phyloP scores from a whole-genome alignment of 2,888 invertebrate species.

The Drosophila ustulata region DNA sequence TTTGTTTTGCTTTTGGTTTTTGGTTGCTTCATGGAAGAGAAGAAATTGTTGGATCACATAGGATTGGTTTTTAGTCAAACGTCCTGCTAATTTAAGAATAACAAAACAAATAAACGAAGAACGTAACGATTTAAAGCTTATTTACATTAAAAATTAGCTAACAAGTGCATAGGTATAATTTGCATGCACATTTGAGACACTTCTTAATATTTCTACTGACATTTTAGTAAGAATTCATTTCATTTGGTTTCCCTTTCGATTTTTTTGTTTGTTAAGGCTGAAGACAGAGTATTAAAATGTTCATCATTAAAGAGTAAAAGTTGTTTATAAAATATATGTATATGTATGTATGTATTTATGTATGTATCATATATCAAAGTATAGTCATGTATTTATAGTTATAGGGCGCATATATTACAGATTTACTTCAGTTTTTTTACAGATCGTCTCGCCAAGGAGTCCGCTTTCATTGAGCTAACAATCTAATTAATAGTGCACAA shows the following conservation, averaged over 20 bases:
- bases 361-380: conserved; percentile 71
- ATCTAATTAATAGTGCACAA: conserved; percentile 44
- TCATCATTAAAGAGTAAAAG: conserved; percentile 73
- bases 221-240: conserved; percentile 11
- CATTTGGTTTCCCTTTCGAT: conserved; percentile 20
- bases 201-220: conserved; percentile 14
- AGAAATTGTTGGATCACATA: conserved; percentile 76
- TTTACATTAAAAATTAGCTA: conserved; percentile 72
- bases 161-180: conserved; percentile 55
- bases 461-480: conserved; percentile 50
- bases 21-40: conserved; percentile 74
- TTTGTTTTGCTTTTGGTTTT: conserved; percentile 18
- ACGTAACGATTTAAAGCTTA: conserved; percentile 66
- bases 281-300: conserved; percentile 75
- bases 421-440: conserved; percentile 51
- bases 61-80: conserved; percentile 66
- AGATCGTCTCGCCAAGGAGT: conserved; percentile 39
- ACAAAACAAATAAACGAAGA: conserved; percentile 55
- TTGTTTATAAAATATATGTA: conserved; percentile 74
- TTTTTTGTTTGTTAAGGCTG: conserved; percentile 66
- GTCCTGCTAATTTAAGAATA: conserved; percentile 38
- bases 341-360: conserved; percentile 28
- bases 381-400: conserved; percentile 58
- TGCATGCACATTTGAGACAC: conserved; percentile 42
- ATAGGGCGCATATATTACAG: conserved; percentile 63